phyloP scores from a whole-genome alignment of 2,888 invertebrate genomes.

The Drosophila mayaguana region DNA sequence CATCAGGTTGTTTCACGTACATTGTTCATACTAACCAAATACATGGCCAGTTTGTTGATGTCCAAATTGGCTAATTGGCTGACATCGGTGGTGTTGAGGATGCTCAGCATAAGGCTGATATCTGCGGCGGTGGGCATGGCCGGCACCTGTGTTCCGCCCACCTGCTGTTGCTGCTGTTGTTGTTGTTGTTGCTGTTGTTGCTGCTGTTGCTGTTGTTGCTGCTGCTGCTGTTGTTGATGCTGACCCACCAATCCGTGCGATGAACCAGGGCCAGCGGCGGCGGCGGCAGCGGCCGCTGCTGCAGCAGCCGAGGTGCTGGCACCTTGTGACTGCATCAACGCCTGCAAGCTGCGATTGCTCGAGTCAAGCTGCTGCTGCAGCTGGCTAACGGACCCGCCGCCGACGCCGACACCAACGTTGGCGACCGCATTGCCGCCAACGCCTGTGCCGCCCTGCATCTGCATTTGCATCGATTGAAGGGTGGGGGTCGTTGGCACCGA shows the following conservation, averaged over 20 bases:
- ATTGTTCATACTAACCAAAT: slow-evolving; percentile 88
- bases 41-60: slow-evolving; percentile 90
- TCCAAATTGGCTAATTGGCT: slow-evolving; percentile 90
- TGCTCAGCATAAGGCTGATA: slow-evolving; percentile 85
- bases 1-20: slow-evolving; percentile 67
- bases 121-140: slow-evolving; percentile 85
- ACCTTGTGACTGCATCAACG: slow-evolving; percentile 82
- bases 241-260: slow-evolving; percentile 55
- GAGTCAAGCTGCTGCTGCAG: slow-evolving; percentile 72
- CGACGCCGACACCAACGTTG: slow-evolving; percentile 47
- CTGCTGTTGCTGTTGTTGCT: slow-evolving; percentile 56
- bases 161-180: slow-evolving; percentile 65
- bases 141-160: slow-evolving; percentile 65
- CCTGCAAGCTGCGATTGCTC: slow-evolving; percentile 82
- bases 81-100: slow-evolving; percentile 85
- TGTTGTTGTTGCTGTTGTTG: slow-evolving; percentile 64
- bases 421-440: slow-evolving; percentile 46
- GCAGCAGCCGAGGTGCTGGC: slow-evolving; percentile 83
- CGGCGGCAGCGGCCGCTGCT: slow-evolving; percentile 76
- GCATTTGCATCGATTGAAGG: slow-evolving; percentile 84
- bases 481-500: slow-evolving; percentile 84
- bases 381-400: slow-evolving; percentile 57
- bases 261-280: slow-evolving; percentile 20
- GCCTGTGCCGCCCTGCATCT: slow-evolving; percentile 79
- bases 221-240: slow-evolving; percentile 72